Conservation (phyloP, 1,140 invertebrate genomes). For the Zaprionus davidi region DNA sequence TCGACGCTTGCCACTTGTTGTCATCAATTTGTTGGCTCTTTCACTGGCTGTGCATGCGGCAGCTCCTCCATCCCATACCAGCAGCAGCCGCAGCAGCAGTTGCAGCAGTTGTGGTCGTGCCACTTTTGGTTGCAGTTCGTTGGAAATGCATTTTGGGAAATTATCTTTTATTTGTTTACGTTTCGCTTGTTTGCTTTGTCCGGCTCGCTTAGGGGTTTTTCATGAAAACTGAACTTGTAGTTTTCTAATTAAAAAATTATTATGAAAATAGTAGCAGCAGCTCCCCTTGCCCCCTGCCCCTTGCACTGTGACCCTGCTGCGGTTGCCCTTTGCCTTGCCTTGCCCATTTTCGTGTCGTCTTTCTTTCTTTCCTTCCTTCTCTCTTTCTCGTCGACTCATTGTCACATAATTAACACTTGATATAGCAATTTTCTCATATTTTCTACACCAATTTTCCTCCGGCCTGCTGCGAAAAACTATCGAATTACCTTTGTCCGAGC, state of each 20-base stretch:
- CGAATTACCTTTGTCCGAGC: conserved; percentile 54
- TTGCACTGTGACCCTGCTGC: too few species aligned
- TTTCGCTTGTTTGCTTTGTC: conserved; percentile 61
- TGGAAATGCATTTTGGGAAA: conserved; percentile 57
- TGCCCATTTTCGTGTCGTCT: not conserved
- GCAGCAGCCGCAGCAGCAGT: not conserved
- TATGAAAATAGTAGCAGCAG: conserved; percentile 53
- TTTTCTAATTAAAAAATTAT: conserved; percentile 79
- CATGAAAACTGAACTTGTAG: conserved; percentile 72
- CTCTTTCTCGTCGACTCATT: conserved; percentile 59
- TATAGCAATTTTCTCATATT: conserved; percentile 60
- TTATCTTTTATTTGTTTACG: conserved; percentile 69
- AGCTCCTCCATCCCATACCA: not conserved
- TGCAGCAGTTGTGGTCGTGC: conserved; percentile 55
- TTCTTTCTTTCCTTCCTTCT: not conserved
- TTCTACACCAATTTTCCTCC: conserved; percentile 37
- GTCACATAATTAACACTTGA: conserved; percentile 82
- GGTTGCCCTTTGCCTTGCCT: not conserved
- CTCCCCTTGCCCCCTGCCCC: not conserved
- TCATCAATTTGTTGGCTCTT: conserved; percentile 71
- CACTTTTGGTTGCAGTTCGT: conserved; percentile 74
- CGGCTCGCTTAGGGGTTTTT: conserved; percentile 28
- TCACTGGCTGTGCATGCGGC: conserved; percentile 7
- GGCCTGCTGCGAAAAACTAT: conserved; percentile 72
- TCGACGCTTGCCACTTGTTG: conserved; percentile 80